These are phyloP conservation scores for Trachemys scripta DNA, from an alignment of 2,113 vertebrate species.

Conservation along the genomic window DNA sequence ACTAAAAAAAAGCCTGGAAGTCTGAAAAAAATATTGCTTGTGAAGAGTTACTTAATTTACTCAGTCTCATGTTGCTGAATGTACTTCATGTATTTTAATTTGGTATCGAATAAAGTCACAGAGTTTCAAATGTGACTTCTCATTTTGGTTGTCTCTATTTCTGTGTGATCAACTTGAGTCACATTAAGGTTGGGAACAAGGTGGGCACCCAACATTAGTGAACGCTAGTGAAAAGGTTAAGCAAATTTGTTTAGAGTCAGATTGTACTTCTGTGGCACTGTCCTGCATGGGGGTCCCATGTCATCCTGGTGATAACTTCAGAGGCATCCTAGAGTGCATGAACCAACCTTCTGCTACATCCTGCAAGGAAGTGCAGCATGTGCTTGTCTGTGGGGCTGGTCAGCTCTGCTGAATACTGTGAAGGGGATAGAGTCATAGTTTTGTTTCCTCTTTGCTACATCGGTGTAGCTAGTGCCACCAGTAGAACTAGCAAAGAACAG, in stretches of 20 bases:
- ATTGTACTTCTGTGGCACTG: accelerated
- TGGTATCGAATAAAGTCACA: not conserved
- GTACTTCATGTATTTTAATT: slow-evolving; percentile 18
- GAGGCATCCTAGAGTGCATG: not conserved
- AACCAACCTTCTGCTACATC: not conserved
- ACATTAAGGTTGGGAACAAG: accelerated
- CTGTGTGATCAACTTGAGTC: not conserved
- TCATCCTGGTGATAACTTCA: not conserved
- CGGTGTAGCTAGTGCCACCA: not conserved
- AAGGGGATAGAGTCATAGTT: not conserved
- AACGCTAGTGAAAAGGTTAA: not conserved
- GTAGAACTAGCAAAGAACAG: not conserved
- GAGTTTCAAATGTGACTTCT: not conserved
- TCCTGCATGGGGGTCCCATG: not conserved
- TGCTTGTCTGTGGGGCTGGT: not conserved
- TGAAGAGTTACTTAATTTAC: not conserved
- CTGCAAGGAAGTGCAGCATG: not conserved
- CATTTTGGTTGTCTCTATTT: accelerated
- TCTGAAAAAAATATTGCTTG: slow-evolving; percentile 6
- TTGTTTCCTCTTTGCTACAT: not conserved
- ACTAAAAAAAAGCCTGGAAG: not conserved
- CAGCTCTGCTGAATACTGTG: not conserved
- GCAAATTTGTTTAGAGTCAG: not conserved
- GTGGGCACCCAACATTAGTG: not conserved
- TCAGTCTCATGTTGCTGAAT: not conserved